Evolutionary conservation across 2,888 invertebrate species (phyloP), one percentile per base, ranked within the genome.

Genomic region (Orchesella flavescens): DNA sequence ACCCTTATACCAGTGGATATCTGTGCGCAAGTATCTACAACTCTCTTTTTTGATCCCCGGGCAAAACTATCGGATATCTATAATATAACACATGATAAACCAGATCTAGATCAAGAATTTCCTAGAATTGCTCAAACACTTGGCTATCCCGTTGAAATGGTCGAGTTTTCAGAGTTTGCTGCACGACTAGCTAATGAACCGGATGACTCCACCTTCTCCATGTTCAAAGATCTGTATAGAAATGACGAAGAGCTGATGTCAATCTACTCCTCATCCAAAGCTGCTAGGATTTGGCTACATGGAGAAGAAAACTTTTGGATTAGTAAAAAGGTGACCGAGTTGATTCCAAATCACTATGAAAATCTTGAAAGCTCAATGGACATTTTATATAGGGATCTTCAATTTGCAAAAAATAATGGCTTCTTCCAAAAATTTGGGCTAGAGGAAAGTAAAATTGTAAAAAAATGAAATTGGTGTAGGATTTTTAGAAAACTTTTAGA

Each of bases 101-200:
- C 71, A 0, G 43, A 71, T 24, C 23, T 65, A 5, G 77, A 83
- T 24, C 63, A 71, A n/a, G 77, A 83, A 34, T 66, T 83, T n/a
- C 55, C 34, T 53, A 19, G 46, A 9, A 43, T 83, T 53, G 76
- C 83, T 1, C 1, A 76, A 66, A 53, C 57, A 9, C 63, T 77
- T 12, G 83, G 77, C 5, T 72, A 66, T 23, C 21, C 19, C 1
- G 66, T 83, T 4, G 76, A 76, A 24, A 55, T 72, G 23, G 72
- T 77, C 0, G 76, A 76, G 17, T 57, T 65, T 46, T 44, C 71
- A 3, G 76, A 83, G 13, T 83, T 83, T 57, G 49, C 43, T 13
- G 46, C 76, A n/a, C 34, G 63, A 24, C 9, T 77, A 17, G n/a
- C 21, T 5, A 68, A 24, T 46, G 69, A 69, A 5, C 55, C 57